Conservation (phyloP, 92 coral and sea anemone species). For the Bergia puertoricense region DNA sequence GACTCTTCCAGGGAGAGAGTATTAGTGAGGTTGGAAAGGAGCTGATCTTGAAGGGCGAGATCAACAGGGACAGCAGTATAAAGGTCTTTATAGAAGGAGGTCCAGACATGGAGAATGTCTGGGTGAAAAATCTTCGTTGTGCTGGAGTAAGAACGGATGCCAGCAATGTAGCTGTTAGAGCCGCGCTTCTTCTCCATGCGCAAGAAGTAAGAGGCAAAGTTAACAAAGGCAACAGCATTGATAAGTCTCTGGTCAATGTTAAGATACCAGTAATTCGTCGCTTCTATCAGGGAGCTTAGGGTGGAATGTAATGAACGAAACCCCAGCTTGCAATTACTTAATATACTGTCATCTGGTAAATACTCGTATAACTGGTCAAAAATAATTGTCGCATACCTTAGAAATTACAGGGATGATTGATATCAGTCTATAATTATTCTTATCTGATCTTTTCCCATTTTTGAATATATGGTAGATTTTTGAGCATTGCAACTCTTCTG, state of each 20-base stretch:
- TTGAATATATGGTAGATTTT: slow-evolving; percentile 26
- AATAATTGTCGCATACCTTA: slow-evolving; percentile 36
- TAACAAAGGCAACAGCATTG: too few relatives aligned
- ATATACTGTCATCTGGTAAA: background rate
- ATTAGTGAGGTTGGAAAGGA: too few relatives aligned
- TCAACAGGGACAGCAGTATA: too few relatives aligned
- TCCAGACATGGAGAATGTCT: too few relatives aligned
- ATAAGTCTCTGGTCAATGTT: too few relatives aligned
- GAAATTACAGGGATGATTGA: slow-evolving; percentile 25
- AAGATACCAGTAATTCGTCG: background rate
- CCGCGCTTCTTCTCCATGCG: too few relatives aligned
- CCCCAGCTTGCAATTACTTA: slow-evolving; percentile 26
- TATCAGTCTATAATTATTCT: slow-evolving; percentile 28
- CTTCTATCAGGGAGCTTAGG: background rate
- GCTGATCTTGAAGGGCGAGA: too few relatives aligned
- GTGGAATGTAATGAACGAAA: slow-evolving; percentile 31
- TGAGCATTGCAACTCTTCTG: slow-evolving; percentile 29
- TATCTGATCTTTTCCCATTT: slow-evolving; percentile 11
- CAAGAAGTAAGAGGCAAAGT: too few relatives aligned
- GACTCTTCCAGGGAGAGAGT: too few relatives aligned
- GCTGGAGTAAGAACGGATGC: too few relatives aligned
- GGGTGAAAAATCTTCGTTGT: too few relatives aligned
- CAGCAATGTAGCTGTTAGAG: too few relatives aligned
- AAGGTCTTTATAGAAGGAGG: background rate
- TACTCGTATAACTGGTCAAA: background rate